Conservation (phyloP, 2,888 invertebrate genomes). For the Luperina nickerlii region DNA sequence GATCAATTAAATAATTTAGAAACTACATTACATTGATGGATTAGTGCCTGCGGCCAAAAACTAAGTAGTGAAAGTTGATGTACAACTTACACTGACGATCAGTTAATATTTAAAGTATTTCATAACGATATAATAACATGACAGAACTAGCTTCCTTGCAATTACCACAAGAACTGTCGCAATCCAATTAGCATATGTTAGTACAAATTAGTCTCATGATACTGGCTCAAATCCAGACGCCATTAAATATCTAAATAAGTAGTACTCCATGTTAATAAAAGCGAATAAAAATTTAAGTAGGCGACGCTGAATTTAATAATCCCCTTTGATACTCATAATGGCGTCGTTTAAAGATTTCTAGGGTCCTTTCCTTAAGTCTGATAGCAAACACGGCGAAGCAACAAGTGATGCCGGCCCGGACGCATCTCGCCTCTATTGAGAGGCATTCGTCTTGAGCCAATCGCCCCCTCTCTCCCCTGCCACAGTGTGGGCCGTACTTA, state of each 20-base stretch:
- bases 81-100: conserved; percentile 42
- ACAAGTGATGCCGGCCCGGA: conserved; percentile 85
- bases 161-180: background rate
- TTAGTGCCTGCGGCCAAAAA: conserved; percentile 22
- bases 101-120: conserved; percentile 48
- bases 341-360: conserved; percentile 63
- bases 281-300: conserved; percentile 27
- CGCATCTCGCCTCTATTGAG: conserved; percentile 82
- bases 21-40: conserved; percentile 20
- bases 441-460: conserved; percentile 82
- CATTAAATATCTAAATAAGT: background rate
- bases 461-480: conserved; percentile 56
- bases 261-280: conserved; percentile 19
- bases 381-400: conserved; percentile 79
- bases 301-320: conserved; percentile 40
- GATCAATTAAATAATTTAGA: conserved; percentile 17
- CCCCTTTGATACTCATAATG: conserved; percentile 49
- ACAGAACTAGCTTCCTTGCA: conserved; percentile 14
- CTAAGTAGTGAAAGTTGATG: conserved; percentile 36
- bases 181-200: conserved; percentile 33
- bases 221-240: background rate
- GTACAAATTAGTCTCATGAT: conserved; percentile 17
- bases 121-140: conserved; percentile 6
- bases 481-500: conserved; percentile 49
- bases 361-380: conserved; percentile 66